These are phyloP conservation scores for Pica pica DNA, from an alignment of 2,113 vertebrate genomes.

Conservation along the genomic window DNA sequence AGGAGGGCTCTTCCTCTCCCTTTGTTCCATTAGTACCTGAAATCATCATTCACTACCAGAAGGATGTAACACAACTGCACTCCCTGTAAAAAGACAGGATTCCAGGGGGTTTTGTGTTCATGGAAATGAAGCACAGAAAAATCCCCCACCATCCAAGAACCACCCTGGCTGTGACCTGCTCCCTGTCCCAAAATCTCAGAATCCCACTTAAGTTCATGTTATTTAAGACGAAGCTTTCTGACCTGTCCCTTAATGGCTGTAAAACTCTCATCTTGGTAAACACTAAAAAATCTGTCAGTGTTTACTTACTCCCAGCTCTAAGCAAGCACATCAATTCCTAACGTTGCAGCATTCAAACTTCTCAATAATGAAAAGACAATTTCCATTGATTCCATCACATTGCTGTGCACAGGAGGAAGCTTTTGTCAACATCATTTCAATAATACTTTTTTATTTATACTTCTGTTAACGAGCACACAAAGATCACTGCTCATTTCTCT, in stretches of 20 bases:
- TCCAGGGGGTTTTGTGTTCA: not conserved
- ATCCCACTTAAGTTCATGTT: accelerated
- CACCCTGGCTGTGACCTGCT: not conserved
- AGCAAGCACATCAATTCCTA: not conserved
- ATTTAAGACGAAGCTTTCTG: not conserved
- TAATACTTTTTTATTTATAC: not conserved
- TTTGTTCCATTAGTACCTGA: not conserved
- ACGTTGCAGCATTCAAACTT: constrained; percentile 2
- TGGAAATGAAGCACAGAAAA: not conserved
- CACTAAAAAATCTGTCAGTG: not conserved
- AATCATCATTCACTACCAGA: not conserved
- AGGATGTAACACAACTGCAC: not conserved
- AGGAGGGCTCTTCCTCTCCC: not conserved
- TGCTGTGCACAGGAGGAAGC: constrained; percentile 11
- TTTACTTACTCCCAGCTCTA: not conserved
- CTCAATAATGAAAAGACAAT: not conserved
- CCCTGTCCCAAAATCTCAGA: not conserved
- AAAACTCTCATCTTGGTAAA: not conserved
- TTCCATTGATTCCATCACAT: not conserved
- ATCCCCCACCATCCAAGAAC: not conserved
- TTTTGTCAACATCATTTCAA: constrained; percentile 4
- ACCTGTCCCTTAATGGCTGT: not conserved
- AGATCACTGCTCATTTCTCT: not conserved
- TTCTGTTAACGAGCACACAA: not conserved
- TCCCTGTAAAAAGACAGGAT: accelerated